Evolutionary conservation across 53 echinoderm and acorn worm species (phyloP).

Genomic region (Henricia sp.): DNA sequence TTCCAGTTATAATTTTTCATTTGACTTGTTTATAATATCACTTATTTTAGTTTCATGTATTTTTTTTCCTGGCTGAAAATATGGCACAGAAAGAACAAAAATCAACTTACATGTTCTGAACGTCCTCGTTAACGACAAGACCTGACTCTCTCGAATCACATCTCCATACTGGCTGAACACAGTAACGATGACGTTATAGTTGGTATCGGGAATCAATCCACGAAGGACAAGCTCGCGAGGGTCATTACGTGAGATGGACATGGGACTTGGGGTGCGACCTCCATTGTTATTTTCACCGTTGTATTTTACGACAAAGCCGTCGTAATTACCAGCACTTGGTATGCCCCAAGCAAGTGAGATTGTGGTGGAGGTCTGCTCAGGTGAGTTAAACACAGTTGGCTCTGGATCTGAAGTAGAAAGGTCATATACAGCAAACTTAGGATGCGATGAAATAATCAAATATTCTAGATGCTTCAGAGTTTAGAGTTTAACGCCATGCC

Average conservation of each 20-base stretch:
- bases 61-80: neutral
- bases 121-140: neutral
- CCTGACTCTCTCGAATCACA: conserved; percentile 17
- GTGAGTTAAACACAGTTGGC: neutral
- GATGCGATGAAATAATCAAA: too few species aligned
- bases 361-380: conserved; percentile 44
- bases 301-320: conserved; percentile 50
- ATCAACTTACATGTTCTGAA: conserved; percentile 34
- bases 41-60: too few species aligned
- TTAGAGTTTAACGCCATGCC: too few species aligned
- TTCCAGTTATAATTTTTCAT: too few species aligned
- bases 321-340: conserved; percentile 43
- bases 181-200: conserved; percentile 54
- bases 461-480: too few species aligned
- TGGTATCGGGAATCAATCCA: conserved; percentile 62
- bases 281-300: neutral
- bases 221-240: conserved; percentile 57
- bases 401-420: conserved; percentile 33
- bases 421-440: too few species aligned
- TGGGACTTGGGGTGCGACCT: conserved; percentile 65
- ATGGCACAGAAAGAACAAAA: neutral
- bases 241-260: conserved; percentile 21
- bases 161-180: conserved; percentile 61
- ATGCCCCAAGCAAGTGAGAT: conserved; percentile 57
- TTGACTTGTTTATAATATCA: too few species aligned